phyloP scores from a whole-genome alignment of 1,140 invertebrate genomes.

The Polypedilum vanderplanki region DNA sequence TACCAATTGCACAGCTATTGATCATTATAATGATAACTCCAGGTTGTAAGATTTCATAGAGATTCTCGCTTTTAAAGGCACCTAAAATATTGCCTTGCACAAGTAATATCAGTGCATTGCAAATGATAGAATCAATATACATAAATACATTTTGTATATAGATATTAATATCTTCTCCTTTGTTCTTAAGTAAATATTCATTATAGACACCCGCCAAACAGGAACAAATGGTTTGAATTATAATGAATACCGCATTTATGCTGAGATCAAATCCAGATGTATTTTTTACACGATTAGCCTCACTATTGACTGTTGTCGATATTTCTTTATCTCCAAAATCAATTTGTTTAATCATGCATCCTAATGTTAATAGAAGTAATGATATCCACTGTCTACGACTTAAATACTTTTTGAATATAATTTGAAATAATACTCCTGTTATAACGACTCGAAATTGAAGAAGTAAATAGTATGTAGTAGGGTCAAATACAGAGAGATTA shows the following conservation, averaged over 20 bases:
- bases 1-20: slow-evolving; percentile 86
- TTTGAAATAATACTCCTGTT: slow-evolving; percentile 83
- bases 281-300: slow-evolving; percentile 44
- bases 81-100: slow-evolving; percentile 55
- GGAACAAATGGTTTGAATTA: slow-evolving; percentile 82
- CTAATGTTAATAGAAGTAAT: slow-evolving; percentile 73
- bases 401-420: slow-evolving; percentile 80
- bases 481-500: slow-evolving; percentile 85
- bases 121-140: slow-evolving; percentile 91
- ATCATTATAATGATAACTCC: slow-evolving; percentile 75
- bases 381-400: slow-evolving; percentile 84
- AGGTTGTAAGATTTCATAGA: slow-evolving; percentile 53
- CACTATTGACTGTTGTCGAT: slow-evolving; percentile 32
- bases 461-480: slow-evolving; percentile 90
- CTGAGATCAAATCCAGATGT: slow-evolving; percentile 50
- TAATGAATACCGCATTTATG: slow-evolving; percentile 65
- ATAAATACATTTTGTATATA: slow-evolving; percentile 94
- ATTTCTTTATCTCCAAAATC: slow-evolving; percentile 49
- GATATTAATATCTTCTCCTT: slow-evolving; percentile 75
- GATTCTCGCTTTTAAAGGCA: slow-evolving; percentile 53
- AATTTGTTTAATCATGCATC: slow-evolving; percentile 88
- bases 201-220: slow-evolving; percentile 95
- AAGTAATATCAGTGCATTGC: slow-evolving; percentile 66
- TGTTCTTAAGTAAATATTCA: slow-evolving; percentile 86
- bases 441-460: slow-evolving; percentile 88